phyloP scores from a whole-genome alignment of 2,797 vertebrate genomes.

The Anolis apletophallus region DNA sequence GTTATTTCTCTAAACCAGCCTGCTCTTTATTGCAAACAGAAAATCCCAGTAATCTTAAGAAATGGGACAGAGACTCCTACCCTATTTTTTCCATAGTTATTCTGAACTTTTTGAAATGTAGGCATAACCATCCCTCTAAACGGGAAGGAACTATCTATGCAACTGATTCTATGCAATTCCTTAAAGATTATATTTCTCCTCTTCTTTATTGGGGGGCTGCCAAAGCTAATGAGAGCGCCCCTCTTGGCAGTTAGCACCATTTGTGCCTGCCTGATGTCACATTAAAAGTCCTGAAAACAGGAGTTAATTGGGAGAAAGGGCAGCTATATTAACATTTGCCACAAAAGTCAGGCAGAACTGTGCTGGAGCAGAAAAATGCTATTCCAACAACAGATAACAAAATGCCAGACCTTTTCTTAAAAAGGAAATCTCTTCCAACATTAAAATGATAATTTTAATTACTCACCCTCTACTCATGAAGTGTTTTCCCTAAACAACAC shows the following conservation, averaged over 20 bases:
- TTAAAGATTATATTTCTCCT: background rate
- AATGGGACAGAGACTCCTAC: background rate
- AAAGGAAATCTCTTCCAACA: background rate
- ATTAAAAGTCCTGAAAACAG: background rate
- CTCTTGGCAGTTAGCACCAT: background rate
- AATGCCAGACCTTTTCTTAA: background rate
- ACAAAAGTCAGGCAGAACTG: background rate
- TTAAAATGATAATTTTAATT: background rate
- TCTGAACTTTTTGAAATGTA: background rate
- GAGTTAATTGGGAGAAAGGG: background rate
- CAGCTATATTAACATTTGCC: background rate
- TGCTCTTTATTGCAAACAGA: background rate
- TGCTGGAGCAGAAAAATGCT: background rate
- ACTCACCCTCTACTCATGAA: background rate
- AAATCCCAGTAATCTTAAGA: background rate
- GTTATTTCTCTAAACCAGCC: background rate
- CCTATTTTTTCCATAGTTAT: background rate
- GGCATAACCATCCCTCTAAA: background rate
- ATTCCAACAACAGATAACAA: conserved; percentile 6
- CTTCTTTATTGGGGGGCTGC: background rate
- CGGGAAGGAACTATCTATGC: background rate
- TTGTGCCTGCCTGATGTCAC: background rate
- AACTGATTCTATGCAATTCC: background rate
- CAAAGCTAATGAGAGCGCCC: background rate
- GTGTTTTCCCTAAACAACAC: rapidly evolving